A percentile compares a stretch with the other conserved stretches of the same genome.
Evolutionary conservation across 2,797 vertebrate species (phyloP).

Genomic region (Epinephelus awoara): DNA sequence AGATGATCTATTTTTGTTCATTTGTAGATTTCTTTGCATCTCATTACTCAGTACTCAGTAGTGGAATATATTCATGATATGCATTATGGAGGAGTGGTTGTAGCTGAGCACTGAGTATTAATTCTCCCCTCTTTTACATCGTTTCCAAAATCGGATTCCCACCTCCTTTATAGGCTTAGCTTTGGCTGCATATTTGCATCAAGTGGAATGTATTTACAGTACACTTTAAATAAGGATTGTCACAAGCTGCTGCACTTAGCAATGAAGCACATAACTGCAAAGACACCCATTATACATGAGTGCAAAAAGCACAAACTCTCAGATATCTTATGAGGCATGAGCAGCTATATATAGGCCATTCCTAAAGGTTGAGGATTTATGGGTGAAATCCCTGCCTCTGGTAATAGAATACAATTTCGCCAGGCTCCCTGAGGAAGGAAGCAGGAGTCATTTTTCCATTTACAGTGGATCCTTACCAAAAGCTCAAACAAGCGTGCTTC

Average conservation of each 20-base stretch:
- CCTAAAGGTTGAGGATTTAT: slow-evolving; percentile 68
- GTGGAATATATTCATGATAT: slow-evolving; percentile 66
- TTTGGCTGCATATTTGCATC: slow-evolving; percentile 21
- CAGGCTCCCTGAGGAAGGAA: slow-evolving; percentile 29
- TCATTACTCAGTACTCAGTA: slow-evolving; percentile 32
- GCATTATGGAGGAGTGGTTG: slow-evolving; percentile 60
- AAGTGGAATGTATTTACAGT: slow-evolving; percentile 3
- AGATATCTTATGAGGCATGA: slow-evolving; percentile 29
- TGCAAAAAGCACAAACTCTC: neutral
- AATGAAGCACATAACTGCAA: slow-evolving; percentile 1
- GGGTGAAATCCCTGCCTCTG: slow-evolving; percentile 64
- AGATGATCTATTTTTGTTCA: slow-evolving; percentile 65
- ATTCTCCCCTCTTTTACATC: slow-evolving; percentile 33
- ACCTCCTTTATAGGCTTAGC: slow-evolving; percentile 24
- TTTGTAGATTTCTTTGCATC: slow-evolving; percentile 64
- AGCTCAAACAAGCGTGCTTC: slow-evolving; percentile 38
- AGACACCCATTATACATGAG: slow-evolving; percentile 15
- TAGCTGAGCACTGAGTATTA: slow-evolving; percentile 47
- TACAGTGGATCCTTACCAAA: slow-evolving; percentile 25
- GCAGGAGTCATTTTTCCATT: slow-evolving; percentile 22
- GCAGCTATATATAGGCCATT: slow-evolving; percentile 62
- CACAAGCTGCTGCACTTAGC: slow-evolving; percentile 12
- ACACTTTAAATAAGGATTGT: slow-evolving; percentile 23
- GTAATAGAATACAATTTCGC: slow-evolving; percentile 45
- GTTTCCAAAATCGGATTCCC: slow-evolving; percentile 30